Conservation (phyloP, 2,797 vertebrate genomes). For the Synanceia verrucosa region DNA sequence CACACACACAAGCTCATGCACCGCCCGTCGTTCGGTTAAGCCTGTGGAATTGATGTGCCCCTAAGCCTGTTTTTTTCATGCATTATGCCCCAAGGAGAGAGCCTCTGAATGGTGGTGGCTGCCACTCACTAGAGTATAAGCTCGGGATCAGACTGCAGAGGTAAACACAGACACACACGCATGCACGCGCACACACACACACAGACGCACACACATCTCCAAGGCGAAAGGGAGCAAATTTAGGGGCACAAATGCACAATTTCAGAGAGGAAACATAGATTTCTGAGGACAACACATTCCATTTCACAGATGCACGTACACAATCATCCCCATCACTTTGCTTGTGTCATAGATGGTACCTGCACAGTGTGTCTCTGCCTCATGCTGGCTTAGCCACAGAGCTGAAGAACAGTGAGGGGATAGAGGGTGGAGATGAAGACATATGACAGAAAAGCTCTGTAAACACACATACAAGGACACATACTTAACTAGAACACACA, state of each 20-base stretch:
- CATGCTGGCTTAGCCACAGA: slow-evolving; percentile 77
- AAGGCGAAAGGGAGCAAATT: slow-evolving; percentile 35
- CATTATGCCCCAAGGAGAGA: slow-evolving; percentile 71
- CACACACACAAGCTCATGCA: background rate
- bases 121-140: slow-evolving; percentile 68
- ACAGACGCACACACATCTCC: background rate
- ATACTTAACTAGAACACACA: slow-evolving; percentile 26
- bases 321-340: background rate
- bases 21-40: slow-evolving; percentile 58
- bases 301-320: background rate
- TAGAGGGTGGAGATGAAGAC: slow-evolving; percentile 73
- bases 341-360: slow-evolving; percentile 61
- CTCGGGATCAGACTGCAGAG: slow-evolving; percentile 68
- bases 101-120: slow-evolving; percentile 67
- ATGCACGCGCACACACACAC: slow-evolving; percentile 3
- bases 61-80: slow-evolving; percentile 69
- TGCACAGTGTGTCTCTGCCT: slow-evolving; percentile 68
- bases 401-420: slow-evolving; percentile 72
- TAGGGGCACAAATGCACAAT: slow-evolving; percentile 46
- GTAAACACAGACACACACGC: slow-evolving; percentile 51
- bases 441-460: slow-evolving; percentile 70
- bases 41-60: slow-evolving; percentile 76
- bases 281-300: slow-evolving; percentile 26
- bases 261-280: slow-evolving; percentile 33
- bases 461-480: slow-evolving; percentile 60